Conservation (phyloP, 2,113 vertebrate genomes). For the Rhinopomastus cyanomelas region DNA sequence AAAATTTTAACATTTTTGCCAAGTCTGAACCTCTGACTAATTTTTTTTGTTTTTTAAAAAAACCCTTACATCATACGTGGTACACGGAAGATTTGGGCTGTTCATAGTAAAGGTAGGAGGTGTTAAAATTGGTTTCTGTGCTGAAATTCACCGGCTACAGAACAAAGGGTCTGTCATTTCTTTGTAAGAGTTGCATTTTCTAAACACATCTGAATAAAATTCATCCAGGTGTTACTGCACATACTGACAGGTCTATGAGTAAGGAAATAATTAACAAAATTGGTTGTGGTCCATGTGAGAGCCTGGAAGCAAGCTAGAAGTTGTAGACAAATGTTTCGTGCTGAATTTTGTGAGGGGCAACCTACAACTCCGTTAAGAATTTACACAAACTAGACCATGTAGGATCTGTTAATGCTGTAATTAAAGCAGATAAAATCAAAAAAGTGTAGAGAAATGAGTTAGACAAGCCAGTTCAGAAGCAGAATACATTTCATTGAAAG, state of each 20-base stretch:
- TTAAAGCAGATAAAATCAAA: neutral
- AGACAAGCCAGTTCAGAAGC: neutral
- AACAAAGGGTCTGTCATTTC: neutral
- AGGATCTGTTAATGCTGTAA: neutral
- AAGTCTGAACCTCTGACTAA: neutral
- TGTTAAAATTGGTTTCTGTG: neutral
- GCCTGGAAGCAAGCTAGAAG: neutral
- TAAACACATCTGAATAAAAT: neutral
- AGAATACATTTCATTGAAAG: neutral
- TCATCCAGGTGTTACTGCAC: neutral
- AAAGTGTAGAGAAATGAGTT: neutral
- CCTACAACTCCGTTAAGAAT: neutral
- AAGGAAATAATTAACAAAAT: neutral
- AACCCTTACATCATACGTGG: neutral
- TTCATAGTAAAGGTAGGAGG: constrained; percentile 22
- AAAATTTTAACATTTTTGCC: neutral
- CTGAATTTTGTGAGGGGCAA: neutral
- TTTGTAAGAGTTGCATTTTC: neutral
- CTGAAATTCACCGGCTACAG: neutral
- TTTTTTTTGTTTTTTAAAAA: neutral
- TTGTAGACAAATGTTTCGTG: neutral
- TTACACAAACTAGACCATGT: neutral
- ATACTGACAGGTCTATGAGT: neutral
- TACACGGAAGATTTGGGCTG: neutral
- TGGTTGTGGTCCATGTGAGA: neutral